Percentiles rank a stretch among this genome's conserved stretches.
phyloP scores from a whole-genome alignment of 2,797 vertebrate species.

The Melopsittacus undulatus region DNA sequence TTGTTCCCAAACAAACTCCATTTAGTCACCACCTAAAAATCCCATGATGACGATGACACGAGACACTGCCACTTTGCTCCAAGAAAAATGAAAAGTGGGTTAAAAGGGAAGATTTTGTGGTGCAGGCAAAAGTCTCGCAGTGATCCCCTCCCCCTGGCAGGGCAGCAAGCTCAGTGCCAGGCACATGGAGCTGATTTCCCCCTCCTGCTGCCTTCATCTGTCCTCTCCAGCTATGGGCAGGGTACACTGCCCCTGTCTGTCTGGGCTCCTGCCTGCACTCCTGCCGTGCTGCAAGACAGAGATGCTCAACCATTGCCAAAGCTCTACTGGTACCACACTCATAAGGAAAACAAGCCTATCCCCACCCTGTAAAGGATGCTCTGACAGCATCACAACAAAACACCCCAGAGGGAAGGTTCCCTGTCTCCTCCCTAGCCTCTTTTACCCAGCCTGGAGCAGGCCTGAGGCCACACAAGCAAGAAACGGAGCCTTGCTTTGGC shows the following conservation, averaged over 20 bases:
- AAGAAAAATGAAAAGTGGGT: neutral
- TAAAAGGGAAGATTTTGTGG: neutral
- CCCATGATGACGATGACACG: neutral
- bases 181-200: accelerated
- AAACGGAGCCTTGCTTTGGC: neutral
- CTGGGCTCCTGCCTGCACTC: neutral
- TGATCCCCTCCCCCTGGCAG: neutral
- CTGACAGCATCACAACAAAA: neutral
- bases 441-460: neutral
- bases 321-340: neutral
- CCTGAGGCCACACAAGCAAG: neutral
- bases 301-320: neutral
- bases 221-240: accelerated
- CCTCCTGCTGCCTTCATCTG: neutral
- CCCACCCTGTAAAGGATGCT: neutral
- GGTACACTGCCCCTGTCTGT: neutral
- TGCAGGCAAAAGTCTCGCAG: neutral
- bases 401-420: neutral
- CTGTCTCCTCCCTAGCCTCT: neutral
- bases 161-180: neutral
- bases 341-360: neutral
- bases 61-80: neutral
- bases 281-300: neutral
- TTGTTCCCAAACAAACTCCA: conserved; percentile 51
- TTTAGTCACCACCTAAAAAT: conserved; percentile 60